These are phyloP conservation scores for Aplysina aerophoba DNA, from an alignment of 37 sponge, comb jelly and placozoan genomes.

Conservation along the genomic window DNA sequence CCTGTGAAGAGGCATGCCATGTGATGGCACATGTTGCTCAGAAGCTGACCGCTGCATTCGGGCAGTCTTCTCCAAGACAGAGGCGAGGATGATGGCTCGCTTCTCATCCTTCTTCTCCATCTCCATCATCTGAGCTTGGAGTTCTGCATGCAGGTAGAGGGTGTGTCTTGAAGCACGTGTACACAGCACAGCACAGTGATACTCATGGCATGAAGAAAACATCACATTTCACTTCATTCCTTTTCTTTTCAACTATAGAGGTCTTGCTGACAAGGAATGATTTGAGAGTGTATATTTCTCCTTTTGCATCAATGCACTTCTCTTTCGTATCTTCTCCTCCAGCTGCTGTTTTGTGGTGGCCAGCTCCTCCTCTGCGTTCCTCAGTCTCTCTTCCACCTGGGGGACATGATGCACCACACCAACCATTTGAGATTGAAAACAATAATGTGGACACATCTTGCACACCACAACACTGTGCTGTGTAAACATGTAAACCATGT, in stretches of 20 bases:
- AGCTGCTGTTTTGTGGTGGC: constrained; percentile 25
- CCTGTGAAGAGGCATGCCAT: background rate
- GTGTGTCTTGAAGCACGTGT: too few relatives aligned
- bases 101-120: constrained; percentile 73
- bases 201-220: background rate
- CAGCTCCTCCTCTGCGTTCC: constrained; percentile 45
- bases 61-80: constrained; percentile 89
- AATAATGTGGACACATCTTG: too few relatives aligned
- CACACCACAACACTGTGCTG: too few relatives aligned
- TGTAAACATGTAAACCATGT: background rate
- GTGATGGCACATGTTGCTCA: constrained; percentile 1
- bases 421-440: too few relatives aligned
- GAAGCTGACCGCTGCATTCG: constrained; percentile 51
- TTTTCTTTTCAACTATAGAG: constrained; percentile 74
- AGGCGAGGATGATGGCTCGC: constrained; percentile 81
- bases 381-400: constrained; percentile 42
- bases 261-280: constrained; percentile 82
- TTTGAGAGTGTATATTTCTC: constrained; percentile 77
- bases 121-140: constrained; percentile 44
- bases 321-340: constrained; percentile 85
- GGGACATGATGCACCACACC: constrained; percentile 21
- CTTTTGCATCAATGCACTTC: constrained; percentile 61
- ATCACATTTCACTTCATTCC: constrained; percentile 60
- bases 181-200: too few relatives aligned
- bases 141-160: background rate